phyloP scores from a whole-genome alignment of 1,140 invertebrate genomes.

The Marisa cornuarietis region DNA sequence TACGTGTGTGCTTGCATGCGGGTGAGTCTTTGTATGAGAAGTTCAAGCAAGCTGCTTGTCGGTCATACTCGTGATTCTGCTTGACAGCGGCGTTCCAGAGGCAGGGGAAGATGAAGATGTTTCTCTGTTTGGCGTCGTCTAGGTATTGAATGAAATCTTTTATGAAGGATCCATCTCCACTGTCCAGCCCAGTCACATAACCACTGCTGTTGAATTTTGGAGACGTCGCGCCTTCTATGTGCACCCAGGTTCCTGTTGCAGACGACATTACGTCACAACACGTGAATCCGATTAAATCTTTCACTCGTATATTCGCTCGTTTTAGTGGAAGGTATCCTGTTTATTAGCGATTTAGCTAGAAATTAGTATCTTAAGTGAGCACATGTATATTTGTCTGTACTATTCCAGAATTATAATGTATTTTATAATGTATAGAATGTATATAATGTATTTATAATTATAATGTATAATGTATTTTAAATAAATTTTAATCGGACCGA shows the following conservation, averaged over 20 bases:
- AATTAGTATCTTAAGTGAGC: too few relatives aligned
- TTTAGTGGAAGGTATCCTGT: too few relatives aligned
- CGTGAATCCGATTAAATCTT: too few relatives aligned
- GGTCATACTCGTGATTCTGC: conserved; percentile 29
- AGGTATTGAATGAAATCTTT: conserved; percentile 47
- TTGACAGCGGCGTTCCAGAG: conserved; percentile 67
- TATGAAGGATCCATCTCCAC: conserved; percentile 37
- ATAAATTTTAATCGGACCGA: too few relatives aligned
- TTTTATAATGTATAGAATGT: too few relatives aligned
- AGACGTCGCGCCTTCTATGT: conserved; percentile 64
- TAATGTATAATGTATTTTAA: too few relatives aligned
- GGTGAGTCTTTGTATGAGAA: not conserved
- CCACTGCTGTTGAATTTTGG: conserved; percentile 48
- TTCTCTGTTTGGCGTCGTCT: conserved; percentile 31
- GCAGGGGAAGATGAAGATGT: conserved; percentile 62
- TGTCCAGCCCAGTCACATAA: conserved; percentile 41
- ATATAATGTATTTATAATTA: too few relatives aligned
- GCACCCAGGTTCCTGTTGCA: conserved; percentile 64
- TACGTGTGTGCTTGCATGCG: not conserved
- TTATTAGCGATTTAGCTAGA: too few relatives aligned
- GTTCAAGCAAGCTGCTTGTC: not conserved
- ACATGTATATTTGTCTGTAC: too few relatives aligned
- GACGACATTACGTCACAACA: too few relatives aligned
- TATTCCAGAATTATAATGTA: too few relatives aligned
- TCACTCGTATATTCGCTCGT: too few relatives aligned